Evolutionary conservation across 2,113 vertebrate genomes (phyloP).

Genomic region (Hymenochirus boettgeri): DNA sequence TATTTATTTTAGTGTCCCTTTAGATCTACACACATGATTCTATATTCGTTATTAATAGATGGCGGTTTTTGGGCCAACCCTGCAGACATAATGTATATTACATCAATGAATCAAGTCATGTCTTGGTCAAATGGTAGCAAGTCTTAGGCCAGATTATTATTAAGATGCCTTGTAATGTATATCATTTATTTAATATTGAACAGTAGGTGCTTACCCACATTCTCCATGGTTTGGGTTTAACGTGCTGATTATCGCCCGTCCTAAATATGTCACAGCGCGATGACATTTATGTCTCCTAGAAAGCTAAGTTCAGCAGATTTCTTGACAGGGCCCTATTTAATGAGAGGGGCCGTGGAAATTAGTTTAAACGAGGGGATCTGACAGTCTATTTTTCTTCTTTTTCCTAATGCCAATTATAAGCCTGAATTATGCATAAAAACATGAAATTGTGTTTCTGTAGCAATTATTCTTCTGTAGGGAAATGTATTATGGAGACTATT

Average conservation of each 20-base stretch:
- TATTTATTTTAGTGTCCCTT: too few species aligned
- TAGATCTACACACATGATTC: too few species aligned
- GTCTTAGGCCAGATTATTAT: too few species aligned
- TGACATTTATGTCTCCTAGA: constrained; percentile 41
- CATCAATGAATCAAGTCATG: too few species aligned
- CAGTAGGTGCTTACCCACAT: background rate
- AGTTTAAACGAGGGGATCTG: constrained; percentile 35
- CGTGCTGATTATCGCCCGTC: constrained; percentile 17
- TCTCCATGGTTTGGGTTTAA: constrained; percentile 4
- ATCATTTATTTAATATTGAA: background rate
- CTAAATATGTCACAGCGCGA: constrained; percentile 33
- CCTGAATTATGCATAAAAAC: constrained; percentile 35
- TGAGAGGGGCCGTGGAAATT: constrained; percentile 46
- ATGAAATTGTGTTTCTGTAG: constrained; percentile 4
- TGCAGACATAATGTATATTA: too few species aligned
- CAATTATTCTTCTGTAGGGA: constrained; percentile 1
- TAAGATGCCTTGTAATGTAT: background rate
- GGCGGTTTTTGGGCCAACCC: too few species aligned
- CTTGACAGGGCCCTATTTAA: constrained; percentile 38
- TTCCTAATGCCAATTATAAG: constrained; percentile 43
- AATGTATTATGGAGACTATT: constrained; percentile 3
- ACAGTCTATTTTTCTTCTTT: constrained; percentile 42
- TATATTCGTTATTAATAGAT: too few species aligned
- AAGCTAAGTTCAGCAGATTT: constrained; percentile 40
- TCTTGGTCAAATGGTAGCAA: too few species aligned